phyloP scores from a whole-genome alignment of 2,888 invertebrate genomes.

The Cotesia congregata region DNA sequence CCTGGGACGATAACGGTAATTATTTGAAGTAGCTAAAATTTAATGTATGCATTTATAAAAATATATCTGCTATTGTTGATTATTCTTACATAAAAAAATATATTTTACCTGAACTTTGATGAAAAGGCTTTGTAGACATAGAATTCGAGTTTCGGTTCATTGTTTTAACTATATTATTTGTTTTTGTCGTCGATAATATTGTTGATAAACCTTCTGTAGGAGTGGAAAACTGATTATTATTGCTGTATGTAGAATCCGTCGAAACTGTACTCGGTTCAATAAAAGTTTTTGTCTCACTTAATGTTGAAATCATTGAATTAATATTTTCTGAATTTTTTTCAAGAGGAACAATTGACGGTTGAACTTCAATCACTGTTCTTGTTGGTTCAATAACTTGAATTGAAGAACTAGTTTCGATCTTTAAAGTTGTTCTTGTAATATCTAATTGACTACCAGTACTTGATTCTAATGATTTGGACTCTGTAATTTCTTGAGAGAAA shows the following conservation, averaged over 20 bases:
- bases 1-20: constrained; percentile 80
- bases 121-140: constrained; percentile 51
- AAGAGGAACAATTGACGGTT: constrained; percentile 51
- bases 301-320: constrained; percentile 42
- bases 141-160: constrained; percentile 44
- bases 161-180: constrained; percentile 43
- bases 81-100: background rate
- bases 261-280: constrained; percentile 43
- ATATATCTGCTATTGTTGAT: background rate
- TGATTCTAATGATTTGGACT: constrained; percentile 42
- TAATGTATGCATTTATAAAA: constrained; percentile 35
- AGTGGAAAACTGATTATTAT: constrained; percentile 54
- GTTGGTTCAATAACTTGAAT: constrained; percentile 64
- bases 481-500: constrained; percentile 24
- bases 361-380: constrained; percentile 50
- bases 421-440: constrained; percentile 56
- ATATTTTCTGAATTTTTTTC: constrained; percentile 43
- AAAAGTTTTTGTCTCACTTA: constrained; percentile 56
- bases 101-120: constrained; percentile 58
- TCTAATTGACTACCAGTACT: constrained; percentile 42
- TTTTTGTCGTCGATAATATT: constrained; percentile 50
- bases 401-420: constrained; percentile 64
- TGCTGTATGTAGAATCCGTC: constrained; percentile 13
- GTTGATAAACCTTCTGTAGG: constrained; percentile 70
- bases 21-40: constrained; percentile 51